These are phyloP conservation scores for Archocentrus centrarchus DNA, from an alignment of 2,113 vertebrate species.

Conservation along the genomic window DNA sequence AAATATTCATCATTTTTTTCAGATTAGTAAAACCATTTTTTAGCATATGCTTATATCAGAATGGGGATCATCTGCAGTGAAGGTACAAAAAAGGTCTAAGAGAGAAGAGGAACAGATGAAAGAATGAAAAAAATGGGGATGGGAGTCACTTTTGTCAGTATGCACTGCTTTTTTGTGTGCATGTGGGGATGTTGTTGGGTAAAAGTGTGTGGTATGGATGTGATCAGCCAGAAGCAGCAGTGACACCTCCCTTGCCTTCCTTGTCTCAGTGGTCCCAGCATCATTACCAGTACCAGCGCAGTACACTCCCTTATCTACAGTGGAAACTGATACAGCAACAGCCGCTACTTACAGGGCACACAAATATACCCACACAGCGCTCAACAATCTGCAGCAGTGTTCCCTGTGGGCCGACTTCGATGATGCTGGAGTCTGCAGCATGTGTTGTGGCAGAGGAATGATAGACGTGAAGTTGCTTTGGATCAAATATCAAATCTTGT, in stretches of 20 bases:
- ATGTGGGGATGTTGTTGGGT: constrained; percentile 12
- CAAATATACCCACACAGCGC: constrained; percentile 25
- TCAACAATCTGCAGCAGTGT: constrained; percentile 34
- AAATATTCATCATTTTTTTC: not conserved
- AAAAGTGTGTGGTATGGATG: constrained; percentile 52
- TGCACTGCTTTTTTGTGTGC: constrained; percentile 4
- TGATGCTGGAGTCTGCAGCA: not conserved
- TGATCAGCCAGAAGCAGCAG: constrained; percentile 66
- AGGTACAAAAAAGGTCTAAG: not conserved
- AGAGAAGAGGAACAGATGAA: not conserved
- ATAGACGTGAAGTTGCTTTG: constrained; percentile 42
- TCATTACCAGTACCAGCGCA: constrained; percentile 71
- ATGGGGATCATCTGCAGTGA: not conserved
- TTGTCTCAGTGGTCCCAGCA: constrained; percentile 73
- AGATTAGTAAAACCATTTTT: not conserved
- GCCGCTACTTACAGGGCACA: constrained; percentile 62
- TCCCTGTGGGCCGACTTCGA: constrained; percentile 26
- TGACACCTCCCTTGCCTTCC: constrained; percentile 49
- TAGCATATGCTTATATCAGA: not conserved
- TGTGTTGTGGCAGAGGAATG: constrained; percentile 44
- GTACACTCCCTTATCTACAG: constrained; percentile 67
- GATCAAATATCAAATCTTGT: constrained; percentile 36
- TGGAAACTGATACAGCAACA: constrained; percentile 72
- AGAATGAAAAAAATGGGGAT: not conserved
- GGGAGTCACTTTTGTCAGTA: not conserved